phyloP scores from a whole-genome alignment of 1,140 invertebrate genomes.

The Drosophila chauvacae region DNA sequence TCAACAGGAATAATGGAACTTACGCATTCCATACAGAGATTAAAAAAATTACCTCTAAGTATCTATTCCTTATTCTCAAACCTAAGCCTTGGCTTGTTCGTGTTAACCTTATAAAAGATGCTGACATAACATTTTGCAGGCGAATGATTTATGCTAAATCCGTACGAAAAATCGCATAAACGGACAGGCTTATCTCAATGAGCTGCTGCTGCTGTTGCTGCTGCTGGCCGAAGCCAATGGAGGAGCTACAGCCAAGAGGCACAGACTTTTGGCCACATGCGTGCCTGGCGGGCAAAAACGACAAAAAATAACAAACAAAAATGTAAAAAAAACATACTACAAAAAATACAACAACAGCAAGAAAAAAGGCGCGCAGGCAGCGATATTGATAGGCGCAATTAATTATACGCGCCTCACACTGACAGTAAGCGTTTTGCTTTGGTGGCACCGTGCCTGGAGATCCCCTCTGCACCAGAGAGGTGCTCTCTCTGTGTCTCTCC shows the following conservation, averaged over 20 bases:
- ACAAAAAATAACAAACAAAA: constrained; percentile 25
- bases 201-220: constrained; percentile 46
- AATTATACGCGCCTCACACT: constrained; percentile 79
- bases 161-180: constrained; percentile 65
- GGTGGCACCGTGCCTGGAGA: constrained; percentile 28
- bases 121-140: constrained; percentile 76
- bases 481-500: background rate
- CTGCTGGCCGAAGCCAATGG: constrained; percentile 39
- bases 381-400: constrained; percentile 81
- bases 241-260: constrained; percentile 42
- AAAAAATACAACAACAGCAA: constrained; percentile 23
- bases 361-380: constrained; percentile 37
- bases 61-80: background rate
- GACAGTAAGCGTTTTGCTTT: constrained; percentile 81
- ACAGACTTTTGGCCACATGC: constrained; percentile 62
- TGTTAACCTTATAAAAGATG: constrained; percentile 38
- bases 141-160: constrained; percentile 77
- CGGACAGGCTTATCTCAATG: constrained; percentile 80
- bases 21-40: background rate
- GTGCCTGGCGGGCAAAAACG: constrained; percentile 41
- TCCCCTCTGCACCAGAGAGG: background rate
- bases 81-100: constrained; percentile 15
- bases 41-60: background rate
- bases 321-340: constrained; percentile 9
- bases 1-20: too few relatives aligned